These are phyloP conservation scores for Pissodes strobi DNA, from an alignment of 1,140 invertebrate genomes.

Conservation along the genomic window DNA sequence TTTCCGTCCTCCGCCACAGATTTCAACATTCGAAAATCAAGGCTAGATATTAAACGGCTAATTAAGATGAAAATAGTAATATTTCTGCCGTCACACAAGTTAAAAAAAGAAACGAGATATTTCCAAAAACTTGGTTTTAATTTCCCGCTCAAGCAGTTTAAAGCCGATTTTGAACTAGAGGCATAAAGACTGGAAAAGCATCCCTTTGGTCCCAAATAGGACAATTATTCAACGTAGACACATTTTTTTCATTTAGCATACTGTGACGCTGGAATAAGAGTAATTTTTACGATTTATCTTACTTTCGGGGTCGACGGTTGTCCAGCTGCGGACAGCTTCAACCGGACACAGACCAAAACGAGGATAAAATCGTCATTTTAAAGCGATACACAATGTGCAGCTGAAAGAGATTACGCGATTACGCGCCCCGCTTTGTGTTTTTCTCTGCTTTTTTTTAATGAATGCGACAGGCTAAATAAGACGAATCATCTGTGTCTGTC, in stretches of 20 bases:
- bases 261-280: slow-evolving; percentile 8
- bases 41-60: too few relatives aligned
- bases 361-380: slow-evolving; percentile 29
- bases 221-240: too few relatives aligned
- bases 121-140: too few relatives aligned
- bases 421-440: neutral
- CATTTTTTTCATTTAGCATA: slow-evolving; percentile 23
- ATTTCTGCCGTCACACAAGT: too few relatives aligned
- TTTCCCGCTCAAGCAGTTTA: too few relatives aligned
- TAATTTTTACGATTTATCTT: slow-evolving; percentile 29
- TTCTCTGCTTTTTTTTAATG: slow-evolving; percentile 6
- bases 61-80: too few relatives aligned
- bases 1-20: too few relatives aligned
- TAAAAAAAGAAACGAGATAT: too few relatives aligned
- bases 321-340: slow-evolving; percentile 21
- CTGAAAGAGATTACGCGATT: slow-evolving; percentile 24
- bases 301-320: slow-evolving; percentile 7
- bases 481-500: slow-evolving; percentile 4
- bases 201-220: too few relatives aligned
- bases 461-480: slow-evolving; percentile 3
- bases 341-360: slow-evolving; percentile 14
- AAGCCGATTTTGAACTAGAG: too few relatives aligned
- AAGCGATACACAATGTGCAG: slow-evolving; percentile 20
- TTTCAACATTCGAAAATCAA: too few relatives aligned
- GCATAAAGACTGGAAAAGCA: too few relatives aligned